phyloP scores from a whole-genome alignment of 2,888 invertebrate species.

The Hofmannophila pseudospretella region DNA sequence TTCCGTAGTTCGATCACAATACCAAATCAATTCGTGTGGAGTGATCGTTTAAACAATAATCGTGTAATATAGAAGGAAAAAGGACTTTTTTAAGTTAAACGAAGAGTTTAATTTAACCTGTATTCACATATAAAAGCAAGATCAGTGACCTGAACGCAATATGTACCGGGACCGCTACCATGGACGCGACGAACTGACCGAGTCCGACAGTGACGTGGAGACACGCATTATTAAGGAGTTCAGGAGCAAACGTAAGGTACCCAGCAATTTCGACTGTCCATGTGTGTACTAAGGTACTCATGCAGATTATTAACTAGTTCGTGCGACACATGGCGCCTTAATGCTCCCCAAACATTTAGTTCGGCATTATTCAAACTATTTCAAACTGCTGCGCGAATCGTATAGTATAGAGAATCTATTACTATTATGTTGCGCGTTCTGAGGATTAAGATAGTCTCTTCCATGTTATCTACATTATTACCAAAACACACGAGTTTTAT shows the following conservation, averaged over 20 bases:
- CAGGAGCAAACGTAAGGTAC: constrained; percentile 24
- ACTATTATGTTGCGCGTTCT: too few species aligned
- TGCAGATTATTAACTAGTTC: constrained; percentile 1
- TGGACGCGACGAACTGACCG: constrained; percentile 13
- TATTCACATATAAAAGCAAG: constrained; percentile 6
- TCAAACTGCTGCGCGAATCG: too few species aligned
- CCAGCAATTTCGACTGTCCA: too few species aligned
- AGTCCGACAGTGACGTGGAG: constrained; percentile 27
- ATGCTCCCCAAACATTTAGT: constrained; percentile 1
- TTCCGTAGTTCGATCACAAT: neutral
- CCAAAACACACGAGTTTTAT: too few species aligned
- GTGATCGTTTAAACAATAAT: neutral
- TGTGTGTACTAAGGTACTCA: too few species aligned
- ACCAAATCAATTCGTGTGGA: neutral
- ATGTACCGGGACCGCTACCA: constrained; percentile 8
- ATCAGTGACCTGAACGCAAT: constrained; percentile 17
- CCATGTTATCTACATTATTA: too few species aligned
- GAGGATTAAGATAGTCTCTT: too few species aligned
- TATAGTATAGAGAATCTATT: too few species aligned
- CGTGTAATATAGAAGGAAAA: too few species aligned
- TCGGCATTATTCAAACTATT: too few species aligned
- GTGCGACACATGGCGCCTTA: neutral
- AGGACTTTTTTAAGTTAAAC: too few species aligned
- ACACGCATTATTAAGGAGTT: constrained; percentile 20
- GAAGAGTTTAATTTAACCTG: neutral